phyloP scores from a whole-genome alignment of 2,113 vertebrate species.

The Montifringilla adamsi region DNA sequence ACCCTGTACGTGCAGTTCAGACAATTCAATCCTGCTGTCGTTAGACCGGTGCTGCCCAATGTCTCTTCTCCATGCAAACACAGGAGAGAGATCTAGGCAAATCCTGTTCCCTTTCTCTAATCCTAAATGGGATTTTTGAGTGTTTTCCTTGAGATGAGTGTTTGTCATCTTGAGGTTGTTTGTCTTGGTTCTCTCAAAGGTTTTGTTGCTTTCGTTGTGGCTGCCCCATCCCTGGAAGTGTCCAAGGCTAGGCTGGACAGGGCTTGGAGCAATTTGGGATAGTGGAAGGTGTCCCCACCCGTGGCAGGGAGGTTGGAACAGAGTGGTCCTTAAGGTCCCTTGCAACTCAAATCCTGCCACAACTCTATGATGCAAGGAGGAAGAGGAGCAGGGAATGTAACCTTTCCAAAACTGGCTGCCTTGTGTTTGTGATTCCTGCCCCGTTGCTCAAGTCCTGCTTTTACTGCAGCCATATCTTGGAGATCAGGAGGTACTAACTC shows the following conservation, averaged over 20 bases:
- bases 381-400: neutral
- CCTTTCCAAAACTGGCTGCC: neutral
- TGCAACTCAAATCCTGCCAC: neutral
- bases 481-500: neutral
- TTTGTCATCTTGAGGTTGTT: neutral
- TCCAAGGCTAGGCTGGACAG: fast-evolving
- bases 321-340: neutral
- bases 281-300: neutral
- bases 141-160: too few species aligned
- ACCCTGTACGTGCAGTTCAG: too few species aligned
- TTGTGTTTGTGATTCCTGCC: neutral
- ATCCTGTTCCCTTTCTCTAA: too few species aligned
- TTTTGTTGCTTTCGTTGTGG: neutral
- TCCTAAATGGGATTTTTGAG: too few species aligned
- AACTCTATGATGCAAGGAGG: neutral
- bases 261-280: neutral
- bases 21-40: too few species aligned
- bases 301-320: neutral
- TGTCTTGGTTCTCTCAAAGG: neutral
- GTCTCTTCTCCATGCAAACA: too few species aligned
- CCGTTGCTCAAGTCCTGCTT: neutral
- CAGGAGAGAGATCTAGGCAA: too few species aligned
- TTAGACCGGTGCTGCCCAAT: too few species aligned
- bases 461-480: neutral
- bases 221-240: neutral